Percentiles rank a stretch among this genome's conserved stretches.
Evolutionary conservation across 2,797 vertebrate species (phyloP).

Genomic region (Sphaeramia orbicularis): DNA sequence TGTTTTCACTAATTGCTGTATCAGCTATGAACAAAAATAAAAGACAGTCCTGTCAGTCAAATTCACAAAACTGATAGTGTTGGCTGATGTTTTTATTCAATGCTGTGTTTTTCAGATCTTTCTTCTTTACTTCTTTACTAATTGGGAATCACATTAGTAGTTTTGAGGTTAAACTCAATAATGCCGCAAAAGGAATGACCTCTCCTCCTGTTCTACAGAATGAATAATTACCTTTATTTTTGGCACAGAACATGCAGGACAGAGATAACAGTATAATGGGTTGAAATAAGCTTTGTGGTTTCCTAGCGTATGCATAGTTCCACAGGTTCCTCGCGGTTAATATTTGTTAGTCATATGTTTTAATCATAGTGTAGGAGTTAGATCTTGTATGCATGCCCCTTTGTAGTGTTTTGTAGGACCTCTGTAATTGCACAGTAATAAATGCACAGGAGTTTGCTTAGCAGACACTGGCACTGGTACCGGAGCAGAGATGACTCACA

Average conservation of each 20-base stretch:
- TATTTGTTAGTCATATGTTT: constrained; percentile 38
- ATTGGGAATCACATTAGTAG: constrained; percentile 4
- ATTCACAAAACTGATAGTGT: too few species aligned
- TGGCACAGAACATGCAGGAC: constrained; percentile 23
- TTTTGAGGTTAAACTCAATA: constrained; percentile 1
- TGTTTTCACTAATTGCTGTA: too few species aligned
- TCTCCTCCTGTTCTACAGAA: constrained; percentile 13
- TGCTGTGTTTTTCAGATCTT: neutral
- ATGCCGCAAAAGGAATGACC: constrained; percentile 13
- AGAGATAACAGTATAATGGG: constrained; percentile 51
- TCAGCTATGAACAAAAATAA: too few species aligned
- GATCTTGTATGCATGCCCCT: constrained; percentile 29
- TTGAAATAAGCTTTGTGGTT: constrained; percentile 41
- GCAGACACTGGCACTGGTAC: neutral
- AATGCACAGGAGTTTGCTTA: constrained; percentile 40
- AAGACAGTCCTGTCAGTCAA: too few species aligned
- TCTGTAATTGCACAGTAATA: constrained; percentile 52
- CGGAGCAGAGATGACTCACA: constrained; percentile 27
- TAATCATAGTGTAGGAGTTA: constrained; percentile 26
- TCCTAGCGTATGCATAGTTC: constrained; percentile 38
- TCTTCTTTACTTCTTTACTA: neutral
- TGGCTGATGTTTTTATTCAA: neutral
- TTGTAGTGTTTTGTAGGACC: constrained; percentile 19
- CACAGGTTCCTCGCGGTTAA: constrained; percentile 27
- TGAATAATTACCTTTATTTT: constrained; percentile 39